phyloP scores from a whole-genome alignment of 2,888 invertebrate species.

The Micoletzkya japonica region DNA sequence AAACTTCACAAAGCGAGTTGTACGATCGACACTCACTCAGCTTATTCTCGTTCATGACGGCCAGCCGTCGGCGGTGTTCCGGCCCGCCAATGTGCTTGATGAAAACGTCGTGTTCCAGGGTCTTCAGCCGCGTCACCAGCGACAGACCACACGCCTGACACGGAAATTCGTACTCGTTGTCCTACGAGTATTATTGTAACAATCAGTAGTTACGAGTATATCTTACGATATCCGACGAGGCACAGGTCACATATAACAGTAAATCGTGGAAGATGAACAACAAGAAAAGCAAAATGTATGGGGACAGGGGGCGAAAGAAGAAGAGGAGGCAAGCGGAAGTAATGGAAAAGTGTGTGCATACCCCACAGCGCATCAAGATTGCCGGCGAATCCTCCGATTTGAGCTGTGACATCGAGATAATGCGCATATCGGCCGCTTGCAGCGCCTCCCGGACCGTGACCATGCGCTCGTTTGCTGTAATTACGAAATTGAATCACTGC shows the following conservation, averaged over 20 bases:
- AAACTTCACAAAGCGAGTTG: background rate
- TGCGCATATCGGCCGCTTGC: slow-evolving; percentile 20
- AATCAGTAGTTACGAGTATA: background rate
- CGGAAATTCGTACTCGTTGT: no score
- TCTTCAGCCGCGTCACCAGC: slow-evolving; percentile 24
- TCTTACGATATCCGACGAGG: background rate
- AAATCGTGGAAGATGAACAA: no score
- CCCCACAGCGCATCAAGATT: background rate
- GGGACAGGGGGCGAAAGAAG: background rate
- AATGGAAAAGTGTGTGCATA: background rate
- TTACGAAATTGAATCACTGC: background rate
- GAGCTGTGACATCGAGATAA: slow-evolving; percentile 17
- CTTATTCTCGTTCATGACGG: slow-evolving; percentile 12
- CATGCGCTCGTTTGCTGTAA: background rate
- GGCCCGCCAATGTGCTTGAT: slow-evolving; percentile 29
- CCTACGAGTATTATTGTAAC: background rate
- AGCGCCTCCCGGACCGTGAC: slow-evolving; percentile 32
- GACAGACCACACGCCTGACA: slow-evolving; percentile 33
- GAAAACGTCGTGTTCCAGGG: slow-evolving; percentile 33
- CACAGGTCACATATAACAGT: background rate
- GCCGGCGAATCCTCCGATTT: slow-evolving; percentile 23
- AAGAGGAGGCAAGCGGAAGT: background rate
- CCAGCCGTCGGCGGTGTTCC: slow-evolving; percentile 31
- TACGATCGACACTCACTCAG: slow-evolving; percentile 20
- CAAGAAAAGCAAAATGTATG: background rate